Base-by-base conservation (phyloP, 2,888 invertebrate genomes). In the Horisme vitalbata region DNA sequence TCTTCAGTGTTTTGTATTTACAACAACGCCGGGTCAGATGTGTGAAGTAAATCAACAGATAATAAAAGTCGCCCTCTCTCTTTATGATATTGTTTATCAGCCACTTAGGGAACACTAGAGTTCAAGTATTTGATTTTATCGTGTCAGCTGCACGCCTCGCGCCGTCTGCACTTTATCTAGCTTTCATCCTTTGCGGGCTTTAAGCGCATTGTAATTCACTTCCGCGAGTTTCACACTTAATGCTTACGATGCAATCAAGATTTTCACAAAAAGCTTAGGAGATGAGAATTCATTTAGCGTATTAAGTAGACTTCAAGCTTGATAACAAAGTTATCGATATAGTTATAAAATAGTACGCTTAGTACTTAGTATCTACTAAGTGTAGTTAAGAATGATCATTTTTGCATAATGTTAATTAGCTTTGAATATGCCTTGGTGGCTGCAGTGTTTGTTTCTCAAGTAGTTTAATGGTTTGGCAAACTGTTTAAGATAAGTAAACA, bases 401-500 rank as follows among this genome's bases (percentile, higher is more conserved):
- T 12, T 32, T 12, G 39, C 31, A 31, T 41, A 39, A 43, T 44
- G 44, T 39, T 21, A 49, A 49, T 44, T 35, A 31, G 32, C 44
- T 41, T 41, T n/a, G n/a, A n/a, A 39, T 43, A 44, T 44, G 34
- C 28, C 24, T 35, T 36, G 44, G 35, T 49, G 47, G 45, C 30
- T 63, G 57, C 61, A 44, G 35, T 56, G 65, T 57, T 63, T 55
- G 56, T 50, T 62, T 65, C 63, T 70, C 68, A 62, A 64, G 65
- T 65, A 63, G 64, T 65, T n/a, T 76, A 75, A 78, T 79, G 75
- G 71, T 71, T 78, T 64, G 56, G 74, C 71, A 78, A 79, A 76
- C 71, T 65, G 67, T 65, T 73, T 61, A 66, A 69, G 70, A 65
- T 71, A 68, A 68, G 73, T 74, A 75, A 79, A 79, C 71, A 75